A percentile compares a stretch with the other conserved stretches of the same genome.
phyloP scores from a whole-genome alignment of 2,113 vertebrate genomes.

The Rhombomys opimus region DNA sequence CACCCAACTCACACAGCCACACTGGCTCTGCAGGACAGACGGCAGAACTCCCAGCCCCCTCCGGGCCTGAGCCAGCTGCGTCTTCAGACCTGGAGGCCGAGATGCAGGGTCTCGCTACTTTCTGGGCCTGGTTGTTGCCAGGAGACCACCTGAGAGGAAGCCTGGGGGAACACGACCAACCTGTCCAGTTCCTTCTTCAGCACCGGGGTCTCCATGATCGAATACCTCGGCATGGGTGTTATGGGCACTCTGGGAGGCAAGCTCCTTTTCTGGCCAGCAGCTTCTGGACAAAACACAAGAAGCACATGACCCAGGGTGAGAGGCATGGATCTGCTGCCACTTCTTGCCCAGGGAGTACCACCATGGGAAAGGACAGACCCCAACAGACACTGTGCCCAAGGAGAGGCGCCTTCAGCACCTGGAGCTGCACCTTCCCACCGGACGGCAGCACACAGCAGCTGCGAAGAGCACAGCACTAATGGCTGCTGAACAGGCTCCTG shows the following conservation, averaged over 20 bases:
- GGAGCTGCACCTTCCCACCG: rapidly evolving
- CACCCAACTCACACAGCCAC: neutral
- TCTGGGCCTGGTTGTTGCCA: neutral
- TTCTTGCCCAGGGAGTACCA: neutral
- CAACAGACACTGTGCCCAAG: no score
- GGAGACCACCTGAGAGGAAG: neutral
- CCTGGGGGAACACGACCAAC: constrained; percentile 82
- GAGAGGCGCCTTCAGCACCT: neutral
- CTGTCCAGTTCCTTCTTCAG: constrained; percentile 94
- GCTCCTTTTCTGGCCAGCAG: constrained; percentile 76
- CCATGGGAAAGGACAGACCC: constrained; percentile 4
- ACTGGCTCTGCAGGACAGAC: neutral
- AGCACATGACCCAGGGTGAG: neutral
- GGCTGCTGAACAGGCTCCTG: neutral
- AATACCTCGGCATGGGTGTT: constrained; percentile 95
- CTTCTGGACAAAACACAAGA: constrained; percentile 82
- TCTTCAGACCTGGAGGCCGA: neutral
- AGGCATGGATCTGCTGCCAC: neutral
- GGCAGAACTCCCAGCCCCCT: neutral
- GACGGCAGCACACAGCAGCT: rapidly evolving
- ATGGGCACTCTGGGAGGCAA: constrained; percentile 86
- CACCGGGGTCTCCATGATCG: constrained; percentile 95
- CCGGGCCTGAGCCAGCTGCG: neutral
- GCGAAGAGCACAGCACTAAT: rapidly evolving
- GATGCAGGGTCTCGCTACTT: neutral